These are phyloP conservation scores for Drosophila colorata DNA, from an alignment of 2,888 invertebrate species.

Conservation along the genomic window DNA sequence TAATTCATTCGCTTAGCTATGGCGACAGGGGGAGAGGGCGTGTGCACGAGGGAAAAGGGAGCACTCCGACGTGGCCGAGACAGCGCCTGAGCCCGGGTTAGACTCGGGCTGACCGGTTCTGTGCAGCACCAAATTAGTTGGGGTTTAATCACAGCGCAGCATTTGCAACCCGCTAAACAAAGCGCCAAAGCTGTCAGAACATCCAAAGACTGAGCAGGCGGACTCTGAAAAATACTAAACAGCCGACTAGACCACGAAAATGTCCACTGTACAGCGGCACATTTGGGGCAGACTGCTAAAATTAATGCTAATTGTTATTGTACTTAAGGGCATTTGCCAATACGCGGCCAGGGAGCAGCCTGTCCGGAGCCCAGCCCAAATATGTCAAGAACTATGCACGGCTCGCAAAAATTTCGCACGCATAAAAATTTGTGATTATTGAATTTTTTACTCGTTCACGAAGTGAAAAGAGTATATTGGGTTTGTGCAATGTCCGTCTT, in stretches of 20 bases:
- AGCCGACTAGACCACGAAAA: background rate
- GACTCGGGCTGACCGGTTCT: constrained; percentile 65
- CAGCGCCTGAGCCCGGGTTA: constrained; percentile 14
- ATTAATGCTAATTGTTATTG: constrained; percentile 72
- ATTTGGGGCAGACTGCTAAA: constrained; percentile 23
- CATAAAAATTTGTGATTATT: constrained; percentile 81
- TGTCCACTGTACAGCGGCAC: constrained; percentile 14
- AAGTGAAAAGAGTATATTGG: too few relatives aligned
- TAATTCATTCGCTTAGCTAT: constrained; percentile 83
- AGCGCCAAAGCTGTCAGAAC: constrained; percentile 67
- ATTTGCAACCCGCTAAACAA: constrained; percentile 47
- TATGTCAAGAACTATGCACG: constrained; percentile 47
- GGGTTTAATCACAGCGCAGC: constrained; percentile 69
- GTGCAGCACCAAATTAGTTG: constrained; percentile 75
- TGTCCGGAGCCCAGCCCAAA: constrained; percentile 26
- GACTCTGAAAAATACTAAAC: constrained; percentile 4
- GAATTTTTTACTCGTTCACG: too few relatives aligned
- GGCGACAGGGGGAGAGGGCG: constrained; percentile 16
- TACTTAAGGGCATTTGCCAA: constrained; percentile 27
- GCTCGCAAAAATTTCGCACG: constrained; percentile 55
- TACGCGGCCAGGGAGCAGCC: too few relatives aligned
- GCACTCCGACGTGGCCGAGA: constrained; percentile 47
- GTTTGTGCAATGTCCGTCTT: too few relatives aligned
- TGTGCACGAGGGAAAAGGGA: constrained; percentile 20
- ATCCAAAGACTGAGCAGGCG: constrained; percentile 1